Percentiles rank a stretch among this genome's conserved stretches.
Evolutionary conservation across 1,140 invertebrate genomes (phyloP).

Genomic region (Brachionus paranguensis): DNA sequence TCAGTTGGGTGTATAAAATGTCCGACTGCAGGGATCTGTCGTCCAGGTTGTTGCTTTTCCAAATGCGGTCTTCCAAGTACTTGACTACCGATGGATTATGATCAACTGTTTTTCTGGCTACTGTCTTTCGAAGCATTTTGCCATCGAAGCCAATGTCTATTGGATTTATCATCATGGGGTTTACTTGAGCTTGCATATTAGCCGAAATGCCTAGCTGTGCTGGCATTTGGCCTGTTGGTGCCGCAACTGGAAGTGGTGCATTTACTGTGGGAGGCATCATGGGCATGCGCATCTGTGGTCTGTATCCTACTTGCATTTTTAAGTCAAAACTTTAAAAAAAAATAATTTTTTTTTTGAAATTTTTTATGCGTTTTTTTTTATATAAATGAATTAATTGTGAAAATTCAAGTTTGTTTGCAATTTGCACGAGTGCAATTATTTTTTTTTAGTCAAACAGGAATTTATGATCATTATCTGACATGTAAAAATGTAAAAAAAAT

Average conservation of each 20-base stretch:
- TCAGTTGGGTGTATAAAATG: constrained; percentile 32
- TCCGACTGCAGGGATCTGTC: constrained; percentile 31
- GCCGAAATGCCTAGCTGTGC: not conserved
- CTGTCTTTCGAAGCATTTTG: constrained; percentile 85
- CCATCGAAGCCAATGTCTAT: constrained; percentile 74
- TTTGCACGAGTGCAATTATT: not conserved
- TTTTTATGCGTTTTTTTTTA: constrained; percentile 17
- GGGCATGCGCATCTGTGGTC: constrained; percentile 17
- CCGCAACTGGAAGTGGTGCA: not conserved
- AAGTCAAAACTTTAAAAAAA: not conserved
- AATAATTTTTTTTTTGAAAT: not conserved
- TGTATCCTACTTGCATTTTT: constrained; percentile 28
- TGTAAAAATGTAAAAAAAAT: no score
- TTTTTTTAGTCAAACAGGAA: not conserved
- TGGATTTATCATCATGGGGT: not conserved
- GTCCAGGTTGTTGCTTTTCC: not conserved
- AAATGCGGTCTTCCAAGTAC: constrained; percentile 60
- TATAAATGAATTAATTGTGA: not conserved
- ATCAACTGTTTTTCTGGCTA: constrained; percentile 94
- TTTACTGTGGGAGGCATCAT: not conserved
- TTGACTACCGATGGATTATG: constrained; percentile 93
- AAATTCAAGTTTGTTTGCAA: not conserved
- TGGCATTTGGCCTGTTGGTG: not conserved
- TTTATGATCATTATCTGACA: not conserved
- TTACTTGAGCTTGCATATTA: not conserved